A percentile compares a stretch with the other conserved stretches of the same genome.
phyloP scores from a whole-genome alignment of 2,113 vertebrate genomes.

The Heterotis niloticus region DNA sequence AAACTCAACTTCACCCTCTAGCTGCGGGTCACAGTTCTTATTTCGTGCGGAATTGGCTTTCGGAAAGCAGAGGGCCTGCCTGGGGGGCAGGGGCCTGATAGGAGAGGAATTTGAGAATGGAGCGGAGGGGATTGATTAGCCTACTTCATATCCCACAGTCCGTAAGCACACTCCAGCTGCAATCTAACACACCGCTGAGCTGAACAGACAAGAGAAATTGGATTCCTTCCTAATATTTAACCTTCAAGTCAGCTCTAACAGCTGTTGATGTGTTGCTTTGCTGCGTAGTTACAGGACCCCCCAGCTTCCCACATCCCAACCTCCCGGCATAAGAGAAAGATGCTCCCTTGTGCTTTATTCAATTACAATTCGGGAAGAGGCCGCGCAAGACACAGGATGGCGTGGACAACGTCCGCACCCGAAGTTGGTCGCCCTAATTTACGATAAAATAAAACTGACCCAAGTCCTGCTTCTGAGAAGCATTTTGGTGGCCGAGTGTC shows the following conservation, averaged over 20 bases:
- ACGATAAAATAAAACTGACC: background rate
- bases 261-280: constrained; percentile 92
- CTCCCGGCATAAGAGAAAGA: constrained; percentile 26
- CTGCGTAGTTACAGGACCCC: constrained; percentile 78
- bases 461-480: constrained; percentile 23
- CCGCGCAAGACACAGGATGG: constrained; percentile 45
- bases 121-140: constrained; percentile 98
- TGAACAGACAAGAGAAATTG: constrained; percentile 98
- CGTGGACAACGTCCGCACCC: constrained; percentile 52
- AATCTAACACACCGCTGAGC: constrained; percentile 98
- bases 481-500: constrained; percentile 41
- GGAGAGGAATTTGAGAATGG: constrained; percentile 95
- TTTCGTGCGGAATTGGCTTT: constrained; percentile 98
- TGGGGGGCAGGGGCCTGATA: constrained; percentile 89
- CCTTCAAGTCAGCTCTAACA: constrained; percentile 95
- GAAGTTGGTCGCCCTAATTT: constrained; percentile 45
- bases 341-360: constrained; percentile 69
- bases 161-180: constrained; percentile 94
- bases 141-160: constrained; percentile 97
- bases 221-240: constrained; percentile 99
- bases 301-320: background rate
- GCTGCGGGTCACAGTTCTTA: constrained; percentile 97
- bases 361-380: constrained; percentile 59
- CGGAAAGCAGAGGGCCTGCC: constrained; percentile 93
- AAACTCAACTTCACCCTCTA: constrained; percentile 93